These are phyloP conservation scores for Drosophila triauraria DNA, from an alignment of 1,140 invertebrate genomes.

Conservation along the genomic window DNA sequence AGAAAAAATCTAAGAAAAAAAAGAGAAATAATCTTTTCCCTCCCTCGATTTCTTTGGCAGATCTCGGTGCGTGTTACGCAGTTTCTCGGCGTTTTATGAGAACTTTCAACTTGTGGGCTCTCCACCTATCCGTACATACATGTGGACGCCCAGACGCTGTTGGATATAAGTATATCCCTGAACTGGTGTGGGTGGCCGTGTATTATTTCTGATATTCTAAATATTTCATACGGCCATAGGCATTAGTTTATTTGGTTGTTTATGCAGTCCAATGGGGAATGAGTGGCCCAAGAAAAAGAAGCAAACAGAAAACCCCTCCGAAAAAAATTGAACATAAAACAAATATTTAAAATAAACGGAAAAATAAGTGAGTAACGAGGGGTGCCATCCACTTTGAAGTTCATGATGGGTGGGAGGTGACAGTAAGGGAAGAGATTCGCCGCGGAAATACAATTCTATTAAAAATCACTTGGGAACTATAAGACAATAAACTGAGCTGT, in stretches of 20 bases:
- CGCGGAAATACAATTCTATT: neutral
- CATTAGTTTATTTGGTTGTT: conserved; percentile 78
- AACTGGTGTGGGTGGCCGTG: conserved; percentile 2
- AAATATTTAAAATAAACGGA: conserved; percentile 37
- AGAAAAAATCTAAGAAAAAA: conserved; percentile 16
- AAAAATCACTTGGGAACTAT: neutral
- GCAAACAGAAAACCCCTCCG: conserved; percentile 38
- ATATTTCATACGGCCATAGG: conserved; percentile 59
- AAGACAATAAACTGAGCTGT: neutral
- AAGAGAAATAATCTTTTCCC: conserved; percentile 27
- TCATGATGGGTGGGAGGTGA: neutral
- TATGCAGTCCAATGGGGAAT: conserved; percentile 47
- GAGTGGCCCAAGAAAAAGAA: conserved; percentile 18
- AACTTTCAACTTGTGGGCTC: conserved; percentile 80
- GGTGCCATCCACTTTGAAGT: conserved; percentile 35
- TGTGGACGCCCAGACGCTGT: neutral
- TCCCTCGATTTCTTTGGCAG: conserved; percentile 40
- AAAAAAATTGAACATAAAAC: conserved; percentile 21
- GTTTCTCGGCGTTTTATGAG: conserved; percentile 65
- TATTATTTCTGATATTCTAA: conserved; percentile 68
- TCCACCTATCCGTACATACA: conserved; percentile 7
- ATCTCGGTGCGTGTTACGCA: conserved; percentile 43
- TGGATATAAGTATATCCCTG: neutral
- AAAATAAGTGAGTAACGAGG: conserved; percentile 24
- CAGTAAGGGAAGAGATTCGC: neutral